phyloP scores from a whole-genome alignment of 1,140 invertebrate species.

The Hormaphis cornu region DNA sequence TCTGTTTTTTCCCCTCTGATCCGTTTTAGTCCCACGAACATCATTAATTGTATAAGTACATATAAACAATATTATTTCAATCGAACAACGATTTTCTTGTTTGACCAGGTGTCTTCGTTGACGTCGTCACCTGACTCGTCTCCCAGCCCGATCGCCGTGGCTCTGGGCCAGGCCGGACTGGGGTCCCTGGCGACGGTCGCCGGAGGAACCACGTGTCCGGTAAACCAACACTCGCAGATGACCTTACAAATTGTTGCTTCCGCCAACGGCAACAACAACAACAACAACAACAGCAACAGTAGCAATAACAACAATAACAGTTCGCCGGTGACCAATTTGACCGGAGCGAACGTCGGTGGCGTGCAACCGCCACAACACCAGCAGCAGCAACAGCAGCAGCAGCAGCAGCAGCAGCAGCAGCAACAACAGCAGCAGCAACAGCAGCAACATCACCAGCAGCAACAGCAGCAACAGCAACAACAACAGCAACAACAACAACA shows the following conservation, averaged over 20 bases:
- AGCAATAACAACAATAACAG: conserved; percentile 1
- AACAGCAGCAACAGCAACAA: conserved; percentile 24
- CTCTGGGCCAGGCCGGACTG: conserved; percentile 49
- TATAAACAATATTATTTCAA: conserved; percentile 45
- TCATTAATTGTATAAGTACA: no score
- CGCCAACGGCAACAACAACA: conserved; percentile 28
- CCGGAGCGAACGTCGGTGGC: conserved; percentile 36
- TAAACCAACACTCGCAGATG: conserved; percentile 46
- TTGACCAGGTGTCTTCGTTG: conserved; percentile 60
- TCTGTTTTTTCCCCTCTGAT: no score
- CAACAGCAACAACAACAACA: background rate
- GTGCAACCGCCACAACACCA: conserved; percentile 35
- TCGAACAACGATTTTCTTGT: conserved; percentile 37
- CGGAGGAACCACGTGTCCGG: conserved; percentile 38
- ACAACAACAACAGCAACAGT: conserved; percentile 34
- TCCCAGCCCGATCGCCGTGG: conserved; percentile 68
- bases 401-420: background rate
- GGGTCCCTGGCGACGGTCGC: conserved; percentile 42
- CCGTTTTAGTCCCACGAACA: no score
- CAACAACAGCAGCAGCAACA: background rate
- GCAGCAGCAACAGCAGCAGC: conserved; percentile 9
- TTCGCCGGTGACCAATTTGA: conserved; percentile 26
- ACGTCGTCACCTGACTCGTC: conserved; percentile 85
- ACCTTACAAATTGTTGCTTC: conserved; percentile 36
- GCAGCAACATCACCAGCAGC: conserved; percentile 38